These are phyloP conservation scores for Microcebus lehilahytsara DNA, from an alignment of 2,113 vertebrate species.

Conservation along the genomic window DNA sequence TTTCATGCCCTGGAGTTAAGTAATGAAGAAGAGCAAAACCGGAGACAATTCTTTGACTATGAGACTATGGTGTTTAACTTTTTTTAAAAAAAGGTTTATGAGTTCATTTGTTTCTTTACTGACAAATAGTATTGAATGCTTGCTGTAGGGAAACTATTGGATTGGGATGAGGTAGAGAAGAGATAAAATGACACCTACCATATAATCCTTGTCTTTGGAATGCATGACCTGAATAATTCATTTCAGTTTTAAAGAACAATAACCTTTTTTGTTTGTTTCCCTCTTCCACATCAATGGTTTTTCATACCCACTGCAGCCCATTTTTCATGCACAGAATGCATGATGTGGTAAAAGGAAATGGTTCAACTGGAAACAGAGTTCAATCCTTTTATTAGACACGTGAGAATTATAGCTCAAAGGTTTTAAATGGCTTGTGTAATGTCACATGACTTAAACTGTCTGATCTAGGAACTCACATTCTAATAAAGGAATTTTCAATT, in stretches of 20 bases:
- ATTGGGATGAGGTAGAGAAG: neutral
- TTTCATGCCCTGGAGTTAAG: slow-evolving; percentile 46
- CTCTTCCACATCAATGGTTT: slow-evolving; percentile 51
- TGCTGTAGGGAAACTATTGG: neutral
- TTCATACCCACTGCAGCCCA: neutral
- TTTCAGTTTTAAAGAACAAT: slow-evolving; percentile 61
- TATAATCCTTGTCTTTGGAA: neutral
- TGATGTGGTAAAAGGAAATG: slow-evolving; percentile 51
- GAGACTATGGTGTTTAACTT: neutral
- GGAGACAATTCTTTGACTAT: neutral
- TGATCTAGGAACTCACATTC: neutral
- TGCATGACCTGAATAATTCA: slow-evolving; percentile 44
- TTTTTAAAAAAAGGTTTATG: neutral
- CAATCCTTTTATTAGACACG: neutral
- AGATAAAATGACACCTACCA: neutral
- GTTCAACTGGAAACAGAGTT: neutral
- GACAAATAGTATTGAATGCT: neutral
- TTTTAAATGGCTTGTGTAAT: neutral
- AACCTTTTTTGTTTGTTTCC: slow-evolving; percentile 58
- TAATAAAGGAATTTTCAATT: neutral
- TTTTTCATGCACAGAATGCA: neutral
- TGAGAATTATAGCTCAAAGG: neutral
- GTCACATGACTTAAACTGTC: neutral
- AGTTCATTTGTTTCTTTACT: slow-evolving; percentile 4
- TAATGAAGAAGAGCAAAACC: neutral